Base-by-base conservation (phyloP, 2,797 vertebrate species). In the Mormyrus proboscirostris region DNA sequence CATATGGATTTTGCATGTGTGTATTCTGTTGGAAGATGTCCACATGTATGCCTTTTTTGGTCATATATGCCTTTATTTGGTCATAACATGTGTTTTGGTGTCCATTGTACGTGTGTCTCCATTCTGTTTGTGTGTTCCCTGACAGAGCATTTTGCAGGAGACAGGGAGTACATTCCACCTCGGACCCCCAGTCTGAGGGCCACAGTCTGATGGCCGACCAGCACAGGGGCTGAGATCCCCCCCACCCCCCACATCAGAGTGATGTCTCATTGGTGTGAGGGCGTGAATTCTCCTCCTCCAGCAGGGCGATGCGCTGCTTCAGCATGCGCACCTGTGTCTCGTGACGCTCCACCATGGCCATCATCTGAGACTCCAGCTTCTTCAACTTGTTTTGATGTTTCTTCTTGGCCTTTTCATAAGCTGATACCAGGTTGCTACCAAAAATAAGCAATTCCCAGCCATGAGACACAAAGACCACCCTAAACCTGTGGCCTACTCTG, bases 371-470 rank as follows among this genome's bases (percentile, higher is more conserved):
- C 93, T 97, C 97, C 92, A 97, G 76, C 93, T 97, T 97, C 94
- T 97, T 97, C 93, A 97, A 93, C 90, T 97, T 97, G 90, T 97
- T 97, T 91, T 97, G 97, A 91, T 97, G 97, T 87, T 97, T 97
- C 92, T 97, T 97, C 95, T 97, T 97, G 38, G 96, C 96, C 91
- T 97, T 97, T 93, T 97, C 97, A 82, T 97, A 97, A 47, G 97
- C 97, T n/a, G 96, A 96, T 91, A 97, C 97, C 91, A 97, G 94
- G 90, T 97, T 97, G 93, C 97, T 97, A 92, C 90, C 47, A 62
- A 88, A 9, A 38, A 65, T 4, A 4, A 33, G 16, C 33, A 12
- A 53, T 69, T 89, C 8, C 19, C 38, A 50, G 44, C 29, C 50
- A 73, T 86, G 29, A 89, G 84, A 89, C 4, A 29, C 38, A 16